Evolutionary conservation across 2,888 invertebrate genomes (phyloP).

Genomic region (Platynereis dumerilii): DNA sequence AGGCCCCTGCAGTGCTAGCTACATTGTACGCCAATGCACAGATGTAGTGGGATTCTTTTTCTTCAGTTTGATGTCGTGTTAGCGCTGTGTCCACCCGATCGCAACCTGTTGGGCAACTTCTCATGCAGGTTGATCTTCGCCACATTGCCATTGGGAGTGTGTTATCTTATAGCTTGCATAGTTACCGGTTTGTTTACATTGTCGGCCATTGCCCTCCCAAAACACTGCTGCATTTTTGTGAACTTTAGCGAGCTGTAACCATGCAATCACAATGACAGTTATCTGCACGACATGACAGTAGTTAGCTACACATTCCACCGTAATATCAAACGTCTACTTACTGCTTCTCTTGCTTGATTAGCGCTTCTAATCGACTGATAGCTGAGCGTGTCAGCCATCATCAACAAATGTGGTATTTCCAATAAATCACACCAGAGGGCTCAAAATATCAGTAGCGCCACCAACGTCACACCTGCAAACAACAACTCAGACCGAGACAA

Average conservation of each 20-base stretch:
- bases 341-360: slow-evolving; percentile 62
- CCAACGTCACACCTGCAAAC: no score
- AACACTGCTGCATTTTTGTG: neutral
- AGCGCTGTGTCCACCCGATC: no score
- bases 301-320: neutral
- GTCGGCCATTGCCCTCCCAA: neutral
- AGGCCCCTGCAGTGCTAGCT: no score
- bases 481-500: no score
- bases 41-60: no score
- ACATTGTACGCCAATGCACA: no score
- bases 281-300: neutral
- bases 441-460: neutral
- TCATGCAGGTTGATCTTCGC: no score
- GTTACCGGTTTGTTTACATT: neutral
- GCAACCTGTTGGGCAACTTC: no score
- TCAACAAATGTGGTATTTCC: neutral
- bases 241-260: neutral
- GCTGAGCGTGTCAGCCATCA: slow-evolving; percentile 52
- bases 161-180: no score
- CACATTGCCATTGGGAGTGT: no score
- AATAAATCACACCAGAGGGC: slow-evolving; percentile 1
- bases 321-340: slow-evolving; percentile 37
- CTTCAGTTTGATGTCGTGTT: no score
- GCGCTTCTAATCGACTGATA: slow-evolving; percentile 60
- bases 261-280: neutral